Base-by-base conservation (phyloP, 2,797 vertebrate genomes). In the Oreortyx pictus region DNA sequence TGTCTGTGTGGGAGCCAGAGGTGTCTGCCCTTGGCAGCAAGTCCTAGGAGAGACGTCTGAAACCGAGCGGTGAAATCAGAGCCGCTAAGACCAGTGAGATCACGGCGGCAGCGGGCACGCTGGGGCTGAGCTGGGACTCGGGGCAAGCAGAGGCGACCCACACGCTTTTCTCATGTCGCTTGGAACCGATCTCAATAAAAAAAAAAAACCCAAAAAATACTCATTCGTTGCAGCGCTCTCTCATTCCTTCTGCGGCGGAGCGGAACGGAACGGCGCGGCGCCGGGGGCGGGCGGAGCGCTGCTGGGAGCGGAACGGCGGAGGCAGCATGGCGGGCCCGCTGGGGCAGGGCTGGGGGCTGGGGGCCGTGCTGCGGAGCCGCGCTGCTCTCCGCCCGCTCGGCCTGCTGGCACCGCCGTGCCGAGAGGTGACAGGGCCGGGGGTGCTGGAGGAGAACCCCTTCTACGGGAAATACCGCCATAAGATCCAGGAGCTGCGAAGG, bases 401-500 rank as follows among this genome's bases (percentile, higher is more conserved):
- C 98, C 31, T 99, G 95, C 98, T 98, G 33, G 89, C 95, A 5
- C 93, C 97, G 98, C 77, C 97, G 97, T 66, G 95, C 97, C 25
- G 97, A 16, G 27, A 15, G 27, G 25, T 17, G 50, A 31, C 89
- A 20, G 87, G 92, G 4, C 0, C 54, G 97, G 46, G 73, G 88
- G 95, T 98, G 9, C 86, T 99, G 79, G 98, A 98, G 72, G 97
- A 98, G 31, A 99, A 99, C 64, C 98, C 98, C 11, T 99, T 96
- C 95, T 99, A 97, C 86, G 96, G 39, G 92, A 99, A 99, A 88
- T 99, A 99, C 97, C 98, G 98, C 59, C 98, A 98, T 82, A 99
- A 99, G 97, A 99, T 99, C 95, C 97, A 98, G 95, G 97, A 98
- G 79, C 97, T 99, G 86, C 98, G 98, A 94, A 99, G 98, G 99